Conservation (phyloP, 2,113 vertebrate species). For the Potamarius usumacintae region DNA sequence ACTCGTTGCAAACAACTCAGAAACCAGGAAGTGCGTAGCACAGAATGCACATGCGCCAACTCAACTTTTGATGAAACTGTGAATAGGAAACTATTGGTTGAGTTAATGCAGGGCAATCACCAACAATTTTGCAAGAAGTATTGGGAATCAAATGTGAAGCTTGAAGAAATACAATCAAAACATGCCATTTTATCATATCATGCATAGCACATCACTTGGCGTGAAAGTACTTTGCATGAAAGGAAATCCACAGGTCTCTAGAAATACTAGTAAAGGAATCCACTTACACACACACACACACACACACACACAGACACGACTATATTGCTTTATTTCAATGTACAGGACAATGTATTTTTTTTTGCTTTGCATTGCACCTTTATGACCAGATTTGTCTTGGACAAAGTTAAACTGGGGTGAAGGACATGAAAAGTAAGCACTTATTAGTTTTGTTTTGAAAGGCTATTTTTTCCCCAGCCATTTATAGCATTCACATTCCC, state of each 20-base stretch:
- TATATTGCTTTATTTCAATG: constrained; percentile 19
- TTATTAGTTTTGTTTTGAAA: constrained; percentile 69
- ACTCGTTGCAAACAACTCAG: no score
- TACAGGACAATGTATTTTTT: constrained; percentile 10
- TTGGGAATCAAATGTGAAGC: neutral
- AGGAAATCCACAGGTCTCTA: neutral
- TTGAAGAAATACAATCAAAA: neutral
- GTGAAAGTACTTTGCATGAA: neutral
- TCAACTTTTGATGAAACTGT: neutral
- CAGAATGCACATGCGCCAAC: no score
- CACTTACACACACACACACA: constrained; percentile 35
- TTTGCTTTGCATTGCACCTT: constrained; percentile 19
- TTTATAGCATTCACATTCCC: constrained; percentile 53
- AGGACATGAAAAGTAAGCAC: constrained; percentile 25
- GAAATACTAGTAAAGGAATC: neutral
- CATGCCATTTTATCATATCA: neutral
- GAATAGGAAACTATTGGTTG: neutral
- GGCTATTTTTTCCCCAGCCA: constrained; percentile 73
- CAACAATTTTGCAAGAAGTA: neutral
- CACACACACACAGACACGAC: constrained; percentile 21
- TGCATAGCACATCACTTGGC: neutral
- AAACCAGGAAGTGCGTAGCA: no score
- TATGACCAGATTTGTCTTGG: constrained; percentile 23
- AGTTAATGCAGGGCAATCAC: neutral
- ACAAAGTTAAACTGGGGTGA: constrained; percentile 25